A percentile compares a stretch with the other conserved stretches of the same genome.
Evolutionary conservation across 2,113 vertebrate species (phyloP).

Genomic region (Hyperopisus bebe): DNA sequence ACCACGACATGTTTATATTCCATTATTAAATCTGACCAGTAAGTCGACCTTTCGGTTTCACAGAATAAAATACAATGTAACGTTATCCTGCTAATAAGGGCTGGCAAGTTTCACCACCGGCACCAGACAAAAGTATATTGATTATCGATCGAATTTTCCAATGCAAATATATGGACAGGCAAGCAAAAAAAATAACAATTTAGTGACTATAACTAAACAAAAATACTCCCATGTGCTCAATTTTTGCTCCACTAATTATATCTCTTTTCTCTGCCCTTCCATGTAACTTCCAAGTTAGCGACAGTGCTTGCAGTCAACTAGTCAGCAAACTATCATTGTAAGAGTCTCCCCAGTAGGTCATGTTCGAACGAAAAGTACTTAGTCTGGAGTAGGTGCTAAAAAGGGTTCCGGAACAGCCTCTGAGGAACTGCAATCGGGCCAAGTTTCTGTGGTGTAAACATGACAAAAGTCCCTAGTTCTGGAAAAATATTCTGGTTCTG

Average conservation of each 20-base stretch:
- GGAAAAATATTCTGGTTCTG: background rate
- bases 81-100: background rate
- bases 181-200: background rate
- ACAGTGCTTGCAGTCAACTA: background rate
- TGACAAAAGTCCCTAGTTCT: background rate
- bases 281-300: background rate
- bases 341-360: background rate
- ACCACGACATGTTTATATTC: background rate
- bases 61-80: background rate
- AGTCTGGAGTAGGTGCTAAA: background rate
- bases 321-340: background rate
- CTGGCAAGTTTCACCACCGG: background rate
- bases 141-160: background rate
- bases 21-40: background rate
- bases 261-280: background rate
- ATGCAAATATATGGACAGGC: background rate
- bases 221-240: background rate
- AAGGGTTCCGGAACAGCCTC: background rate
- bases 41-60: background rate
- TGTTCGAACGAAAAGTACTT: background rate
- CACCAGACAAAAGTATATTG: background rate
- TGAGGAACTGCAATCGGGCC: background rate
- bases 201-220: background rate
- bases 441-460: background rate
- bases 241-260: background rate